Evolutionary conservation across 2,797 vertebrate genomes (phyloP).

Genomic region (Enteromius afrohamiltoni): DNA sequence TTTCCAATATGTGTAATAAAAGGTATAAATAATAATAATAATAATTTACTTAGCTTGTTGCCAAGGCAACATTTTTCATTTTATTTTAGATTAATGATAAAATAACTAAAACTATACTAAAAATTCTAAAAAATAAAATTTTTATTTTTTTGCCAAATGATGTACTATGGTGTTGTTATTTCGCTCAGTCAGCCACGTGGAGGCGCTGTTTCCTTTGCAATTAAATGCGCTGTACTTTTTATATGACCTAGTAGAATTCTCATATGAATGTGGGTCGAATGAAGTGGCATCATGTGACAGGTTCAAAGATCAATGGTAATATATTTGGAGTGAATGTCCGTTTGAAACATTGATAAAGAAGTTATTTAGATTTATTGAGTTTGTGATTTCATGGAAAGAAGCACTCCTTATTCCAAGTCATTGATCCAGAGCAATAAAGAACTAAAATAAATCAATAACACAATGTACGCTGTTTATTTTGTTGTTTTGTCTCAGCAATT

Average conservation of each 20-base stretch:
- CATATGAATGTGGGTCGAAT: neutral
- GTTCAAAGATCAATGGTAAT: conserved; percentile 5
- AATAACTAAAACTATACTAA: too few relatives aligned
- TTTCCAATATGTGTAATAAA: neutral
- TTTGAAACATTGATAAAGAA: conserved; percentile 5
- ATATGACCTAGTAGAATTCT: neutral
- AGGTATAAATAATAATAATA: too few relatives aligned
- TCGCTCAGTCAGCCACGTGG: neutral
- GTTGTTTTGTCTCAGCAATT: too few relatives aligned
- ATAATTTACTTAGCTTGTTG: too few relatives aligned
- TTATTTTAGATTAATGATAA: too few relatives aligned
- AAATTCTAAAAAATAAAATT: too few relatives aligned
- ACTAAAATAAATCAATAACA: neutral
- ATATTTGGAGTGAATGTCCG: neutral
- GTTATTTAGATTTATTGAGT: conserved; percentile 16
- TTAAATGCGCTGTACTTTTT: neutral
- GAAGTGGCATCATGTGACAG: neutral
- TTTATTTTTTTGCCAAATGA: neutral
- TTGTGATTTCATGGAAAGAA: neutral
- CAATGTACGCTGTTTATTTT: neutral
- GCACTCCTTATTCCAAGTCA: neutral
- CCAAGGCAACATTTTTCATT: too few relatives aligned
- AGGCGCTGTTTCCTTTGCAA: neutral
- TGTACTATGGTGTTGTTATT: neutral
- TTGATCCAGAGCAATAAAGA: neutral